Conservation (phyloP, 2,888 invertebrate genomes). For the Coleophora deauratella region DNA sequence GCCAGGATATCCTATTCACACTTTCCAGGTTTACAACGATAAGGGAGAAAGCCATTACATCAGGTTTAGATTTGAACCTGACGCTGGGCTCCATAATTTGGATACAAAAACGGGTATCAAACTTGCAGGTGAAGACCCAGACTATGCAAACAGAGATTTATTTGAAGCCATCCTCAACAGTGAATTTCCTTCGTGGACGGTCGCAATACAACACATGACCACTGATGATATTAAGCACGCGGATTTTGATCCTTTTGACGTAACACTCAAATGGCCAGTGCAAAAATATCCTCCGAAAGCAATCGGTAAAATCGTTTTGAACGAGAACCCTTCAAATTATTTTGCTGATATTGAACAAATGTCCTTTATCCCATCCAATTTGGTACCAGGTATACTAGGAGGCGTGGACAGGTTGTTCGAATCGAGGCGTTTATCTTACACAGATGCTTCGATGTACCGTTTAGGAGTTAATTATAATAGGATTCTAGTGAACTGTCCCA, state of each 20-base stretch:
- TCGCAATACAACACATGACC: slow-evolving; percentile 84
- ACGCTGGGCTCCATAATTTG: slow-evolving; percentile 88
- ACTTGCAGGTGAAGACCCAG: slow-evolving; percentile 84
- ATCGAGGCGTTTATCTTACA: slow-evolving; percentile 87
- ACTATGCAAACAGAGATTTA: slow-evolving; percentile 88
- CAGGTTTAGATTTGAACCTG: slow-evolving; percentile 91
- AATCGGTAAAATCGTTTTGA: slow-evolving; percentile 86
- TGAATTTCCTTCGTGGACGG: slow-evolving; percentile 82
- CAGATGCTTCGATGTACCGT: slow-evolving; percentile 88
- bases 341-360: slow-evolving; percentile 94
- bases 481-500: slow-evolving; percentile 95
- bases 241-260: slow-evolving; percentile 90
- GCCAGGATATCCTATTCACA: slow-evolving; percentile 94
- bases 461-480: slow-evolving; percentile 92
- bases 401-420: slow-evolving; percentile 93
- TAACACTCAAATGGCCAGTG: slow-evolving; percentile 88
- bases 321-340: slow-evolving; percentile 91
- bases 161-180: slow-evolving; percentile 86
- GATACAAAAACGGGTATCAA: slow-evolving; percentile 76
- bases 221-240: slow-evolving; percentile 82
- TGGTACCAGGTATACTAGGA: slow-evolving; percentile 92
- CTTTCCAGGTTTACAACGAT: slow-evolving; percentile 87
- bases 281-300: slow-evolving; percentile 86
- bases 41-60: slow-evolving; percentile 80
- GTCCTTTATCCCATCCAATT: slow-evolving; percentile 89